Evolutionary conservation across 2,888 invertebrate species (phyloP), one percentile per base, ranked within the genome.

Genomic region (Nebria brevicollis): DNA sequence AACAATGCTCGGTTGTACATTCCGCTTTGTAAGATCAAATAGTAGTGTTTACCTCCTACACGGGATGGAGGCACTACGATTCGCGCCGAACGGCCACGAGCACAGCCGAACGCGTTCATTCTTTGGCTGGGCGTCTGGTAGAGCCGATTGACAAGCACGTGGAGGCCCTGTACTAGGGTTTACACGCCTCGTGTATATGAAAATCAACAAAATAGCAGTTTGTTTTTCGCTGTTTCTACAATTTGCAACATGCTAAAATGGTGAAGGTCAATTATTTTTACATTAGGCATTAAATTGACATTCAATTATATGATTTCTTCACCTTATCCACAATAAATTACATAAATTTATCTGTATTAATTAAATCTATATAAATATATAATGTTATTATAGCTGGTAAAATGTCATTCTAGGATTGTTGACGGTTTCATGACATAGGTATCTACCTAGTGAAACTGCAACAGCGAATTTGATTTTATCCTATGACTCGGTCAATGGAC

Each of bases 111-210:
- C 6, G n/a, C 11, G 42, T 76, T 13, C 42, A 15, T 25, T 66
- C 73, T 6, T 3, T 5, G 10, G 43, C n/a, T 76, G 72, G n/a
- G 13, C 43, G 86, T 85, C 86, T 85, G 85, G 86, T 86, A 86
- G 86, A 87, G 86, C 86, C 84, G 84, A 84, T 83, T 82, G 77
- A 74, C 65, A 65, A 86, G 85, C 89, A 89, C 89, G 89, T 89
- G 89, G 89, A 88, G 89, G 89, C 88, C 86, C 85, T 84, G 72
- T 80, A 89, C 88, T 86, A 84, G 77, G 87, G 87, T 84, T 84
- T 87, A 86, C 15, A 54, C 41, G 64, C 68, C 80, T 80, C 80
- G 80, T 80, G 75, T 20, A 64, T 64, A 73, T 25, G 64, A 34
- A 54, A 75, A 75, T 54, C 54, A 75, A 64, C 26, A 64, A 64